Evolutionary conservation across 2,888 invertebrate species (phyloP).

Genomic region (Trachelus stipa): DNA sequence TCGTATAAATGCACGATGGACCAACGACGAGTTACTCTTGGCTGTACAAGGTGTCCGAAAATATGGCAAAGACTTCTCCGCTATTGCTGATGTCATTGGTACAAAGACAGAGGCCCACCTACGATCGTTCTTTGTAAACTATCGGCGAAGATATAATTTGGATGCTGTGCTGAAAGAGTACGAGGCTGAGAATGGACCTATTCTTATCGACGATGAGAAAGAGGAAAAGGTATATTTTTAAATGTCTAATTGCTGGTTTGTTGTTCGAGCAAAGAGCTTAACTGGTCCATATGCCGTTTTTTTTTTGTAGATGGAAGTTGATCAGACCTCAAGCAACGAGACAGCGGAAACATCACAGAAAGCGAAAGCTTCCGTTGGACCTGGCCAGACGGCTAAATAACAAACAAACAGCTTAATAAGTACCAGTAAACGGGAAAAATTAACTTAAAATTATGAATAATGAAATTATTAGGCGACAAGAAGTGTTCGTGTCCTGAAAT

Average conservation of each 20-base stretch:
- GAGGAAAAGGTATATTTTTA: slow-evolving; percentile 61
- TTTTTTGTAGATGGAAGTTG: slow-evolving; percentile 59
- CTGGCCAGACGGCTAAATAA: slow-evolving; percentile 61
- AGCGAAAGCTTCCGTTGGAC: slow-evolving; percentile 52
- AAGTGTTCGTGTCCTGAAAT: neutral
- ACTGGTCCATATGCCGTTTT: neutral
- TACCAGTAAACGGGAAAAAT: slow-evolving; percentile 31
- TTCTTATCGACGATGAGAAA: slow-evolving; percentile 66
- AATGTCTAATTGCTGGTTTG: neutral
- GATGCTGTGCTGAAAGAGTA: slow-evolving; percentile 88
- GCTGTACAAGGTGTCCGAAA: slow-evolving; percentile 90
- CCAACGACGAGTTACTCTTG: slow-evolving; percentile 89
- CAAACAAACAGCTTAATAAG: slow-evolving; percentile 45
- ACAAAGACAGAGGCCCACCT: slow-evolving; percentile 96
- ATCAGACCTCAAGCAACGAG: slow-evolving; percentile 54
- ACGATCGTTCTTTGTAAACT: slow-evolving; percentile 91
- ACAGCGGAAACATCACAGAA: slow-evolving; percentile 61
- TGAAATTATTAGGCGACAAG: neutral
- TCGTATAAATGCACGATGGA: slow-evolving; percentile 90
- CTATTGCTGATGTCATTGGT: slow-evolving; percentile 94
- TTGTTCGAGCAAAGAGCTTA: neutral
- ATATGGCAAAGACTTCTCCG: slow-evolving; percentile 89
- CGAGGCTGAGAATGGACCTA: slow-evolving; percentile 80
- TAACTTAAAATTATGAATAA: neutral
- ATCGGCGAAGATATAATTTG: slow-evolving; percentile 88